Evolutionary conservation across 2,888 invertebrate genomes (phyloP).

Genomic region (Tachina grossa): DNA sequence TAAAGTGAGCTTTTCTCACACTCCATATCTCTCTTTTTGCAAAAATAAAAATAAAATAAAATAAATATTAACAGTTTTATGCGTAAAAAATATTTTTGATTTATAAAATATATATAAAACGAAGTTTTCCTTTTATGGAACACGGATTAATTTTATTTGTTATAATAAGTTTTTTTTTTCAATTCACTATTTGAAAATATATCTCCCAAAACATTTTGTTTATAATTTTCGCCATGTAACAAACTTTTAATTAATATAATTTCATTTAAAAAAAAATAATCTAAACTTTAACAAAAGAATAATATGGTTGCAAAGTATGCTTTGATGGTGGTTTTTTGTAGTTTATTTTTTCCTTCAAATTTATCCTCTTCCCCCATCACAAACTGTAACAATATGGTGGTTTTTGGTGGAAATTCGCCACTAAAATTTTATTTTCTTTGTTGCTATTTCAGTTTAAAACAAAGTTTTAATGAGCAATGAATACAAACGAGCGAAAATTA

Average conservation of each 20-base stretch:
- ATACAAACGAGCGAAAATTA: neutral
- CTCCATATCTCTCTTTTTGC: too few species aligned
- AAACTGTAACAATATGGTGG: slow-evolving; percentile 42
- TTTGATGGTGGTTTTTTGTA: neutral
- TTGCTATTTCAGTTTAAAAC: too few species aligned
- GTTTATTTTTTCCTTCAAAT: neutral
- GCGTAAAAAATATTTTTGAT: too few species aligned
- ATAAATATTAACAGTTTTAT: too few species aligned
- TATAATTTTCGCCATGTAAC: neutral
- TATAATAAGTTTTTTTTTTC: neutral
- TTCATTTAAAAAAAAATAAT: neutral
- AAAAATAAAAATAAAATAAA: too few species aligned
- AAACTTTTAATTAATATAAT: slow-evolving; percentile 11
- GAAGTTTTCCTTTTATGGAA: too few species aligned
- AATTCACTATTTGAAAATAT: neutral
- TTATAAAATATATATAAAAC: too few species aligned
- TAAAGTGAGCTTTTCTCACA: too few species aligned
- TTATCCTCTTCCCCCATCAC: neutral
- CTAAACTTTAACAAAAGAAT: neutral
- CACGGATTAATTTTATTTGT: neutral
- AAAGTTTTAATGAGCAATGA: slow-evolving; percentile 41
- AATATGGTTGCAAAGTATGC: neutral
- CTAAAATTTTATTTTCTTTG: neutral
- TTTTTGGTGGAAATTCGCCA: slow-evolving; percentile 15
- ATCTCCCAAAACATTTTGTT: neutral